phyloP scores from a whole-genome alignment of 2,888 invertebrate genomes.

The Drosophila subquinaria region DNA sequence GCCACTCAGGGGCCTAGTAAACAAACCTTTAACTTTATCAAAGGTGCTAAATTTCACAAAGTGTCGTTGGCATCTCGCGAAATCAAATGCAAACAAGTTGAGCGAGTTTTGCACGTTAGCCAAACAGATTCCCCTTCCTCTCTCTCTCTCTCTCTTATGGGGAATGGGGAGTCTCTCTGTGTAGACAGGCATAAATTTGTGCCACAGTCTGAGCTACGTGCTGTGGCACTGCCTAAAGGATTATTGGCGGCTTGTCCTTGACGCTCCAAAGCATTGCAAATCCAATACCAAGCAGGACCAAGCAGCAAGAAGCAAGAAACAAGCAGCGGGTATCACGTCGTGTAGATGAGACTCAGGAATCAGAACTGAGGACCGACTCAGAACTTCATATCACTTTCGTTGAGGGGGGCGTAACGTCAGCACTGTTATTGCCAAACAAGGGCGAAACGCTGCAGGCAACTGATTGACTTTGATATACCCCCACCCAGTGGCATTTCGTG shows the following conservation, averaged over 20 bases:
- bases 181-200: constrained; percentile 71
- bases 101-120: constrained; percentile 35
- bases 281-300: constrained; percentile 12
- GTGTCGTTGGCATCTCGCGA: constrained; percentile 66
- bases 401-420: constrained; percentile 31
- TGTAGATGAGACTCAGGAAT: background rate
- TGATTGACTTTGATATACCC: constrained; percentile 41
- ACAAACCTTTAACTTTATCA: constrained; percentile 72
- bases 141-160: background rate
- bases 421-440: constrained; percentile 43
- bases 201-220: constrained; percentile 54
- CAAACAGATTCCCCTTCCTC: constrained; percentile 34
- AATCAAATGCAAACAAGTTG: constrained; percentile 74
- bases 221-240: constrained; percentile 72
- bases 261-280: constrained; percentile 25
- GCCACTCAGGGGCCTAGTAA: constrained; percentile 56
- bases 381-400: constrained; percentile 27
- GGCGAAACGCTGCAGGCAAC: constrained; percentile 12
- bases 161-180: constrained; percentile 10
- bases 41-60: constrained; percentile 75
- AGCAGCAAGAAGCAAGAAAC: background rate
- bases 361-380: background rate
- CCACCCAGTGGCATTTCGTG: background rate
- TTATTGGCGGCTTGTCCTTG: constrained; percentile 62
- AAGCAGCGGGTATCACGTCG: constrained; percentile 2